Percentiles rank a stretch among this genome's conserved stretches.
phyloP scores from a whole-genome alignment of 2,797 vertebrate genomes.

The Numenius phaeopus region DNA sequence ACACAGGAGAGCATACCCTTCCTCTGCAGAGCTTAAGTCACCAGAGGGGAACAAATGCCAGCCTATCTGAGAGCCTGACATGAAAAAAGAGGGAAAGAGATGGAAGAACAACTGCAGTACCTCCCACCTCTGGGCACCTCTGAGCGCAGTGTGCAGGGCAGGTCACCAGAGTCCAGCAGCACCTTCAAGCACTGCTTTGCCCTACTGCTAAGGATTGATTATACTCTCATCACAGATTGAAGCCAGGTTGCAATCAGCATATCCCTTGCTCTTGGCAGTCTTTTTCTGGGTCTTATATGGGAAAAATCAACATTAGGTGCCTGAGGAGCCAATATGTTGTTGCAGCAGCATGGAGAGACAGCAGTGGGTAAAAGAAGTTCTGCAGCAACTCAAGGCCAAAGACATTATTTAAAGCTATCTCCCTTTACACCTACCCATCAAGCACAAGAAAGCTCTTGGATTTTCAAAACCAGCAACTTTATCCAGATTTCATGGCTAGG shows the following conservation, averaged over 20 bases:
- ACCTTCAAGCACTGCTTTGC: not conserved
- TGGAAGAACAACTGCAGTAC: not conserved
- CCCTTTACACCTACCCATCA: not conserved
- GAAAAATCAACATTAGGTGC: not conserved
- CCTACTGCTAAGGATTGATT: not conserved
- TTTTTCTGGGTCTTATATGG: not conserved
- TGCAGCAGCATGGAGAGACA: rapidly evolving
- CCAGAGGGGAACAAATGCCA: not conserved
- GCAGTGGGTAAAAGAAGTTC: not conserved
- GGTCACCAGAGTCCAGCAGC: not conserved
- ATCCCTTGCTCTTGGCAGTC: not conserved
- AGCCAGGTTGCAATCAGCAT: not conserved
- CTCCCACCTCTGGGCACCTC: not conserved
- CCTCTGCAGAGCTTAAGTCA: not conserved
- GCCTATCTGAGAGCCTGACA: not conserved
- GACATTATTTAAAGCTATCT: not conserved
- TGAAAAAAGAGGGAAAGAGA: not conserved
- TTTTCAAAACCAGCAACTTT: not conserved
- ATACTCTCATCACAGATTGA: not conserved
- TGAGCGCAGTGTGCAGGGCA: rapidly evolving
- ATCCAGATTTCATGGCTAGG: not conserved
- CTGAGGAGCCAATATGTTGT: not conserved
- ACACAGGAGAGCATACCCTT: not conserved
- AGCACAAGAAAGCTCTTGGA: not conserved
- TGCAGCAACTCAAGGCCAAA: not conserved